These are phyloP conservation scores for Cheirogaleus major DNA, from an alignment of 2,797 vertebrate species.

Conservation along the genomic window DNA sequence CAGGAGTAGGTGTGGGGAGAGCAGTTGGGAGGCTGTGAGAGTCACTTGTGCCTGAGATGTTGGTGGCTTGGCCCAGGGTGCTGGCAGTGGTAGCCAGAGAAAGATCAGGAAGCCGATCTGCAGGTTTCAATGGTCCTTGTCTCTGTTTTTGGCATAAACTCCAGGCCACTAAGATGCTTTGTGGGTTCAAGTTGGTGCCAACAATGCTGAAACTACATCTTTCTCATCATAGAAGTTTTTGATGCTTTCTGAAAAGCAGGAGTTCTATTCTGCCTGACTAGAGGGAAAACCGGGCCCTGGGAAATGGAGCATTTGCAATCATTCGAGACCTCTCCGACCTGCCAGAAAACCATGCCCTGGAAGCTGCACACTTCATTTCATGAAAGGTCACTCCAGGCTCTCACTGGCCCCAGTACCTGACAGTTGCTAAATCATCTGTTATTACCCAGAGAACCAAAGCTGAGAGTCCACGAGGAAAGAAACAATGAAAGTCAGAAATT, in stretches of 20 bases:
- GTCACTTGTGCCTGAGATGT: neutral
- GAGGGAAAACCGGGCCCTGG: neutral
- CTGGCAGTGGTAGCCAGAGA: neutral
- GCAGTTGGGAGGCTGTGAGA: neutral
- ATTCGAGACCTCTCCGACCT: neutral
- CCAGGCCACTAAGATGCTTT: neutral
- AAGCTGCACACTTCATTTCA: neutral
- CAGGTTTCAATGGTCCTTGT: neutral
- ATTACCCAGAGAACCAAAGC: conserved; percentile 48
- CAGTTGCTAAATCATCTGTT: conserved; percentile 57
- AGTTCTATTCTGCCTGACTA: neutral
- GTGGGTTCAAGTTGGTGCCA: neutral
- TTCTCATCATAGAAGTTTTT: neutral
- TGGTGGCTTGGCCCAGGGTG: neutral
- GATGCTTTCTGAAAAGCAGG: neutral
- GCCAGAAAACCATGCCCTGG: neutral
- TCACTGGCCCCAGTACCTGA: neutral
- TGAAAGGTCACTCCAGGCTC: neutral
- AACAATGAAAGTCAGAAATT: neutral
- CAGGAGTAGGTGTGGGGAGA: neutral
- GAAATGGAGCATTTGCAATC: neutral
- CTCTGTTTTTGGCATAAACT: neutral
- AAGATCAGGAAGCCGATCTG: no score
- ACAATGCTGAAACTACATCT: neutral
- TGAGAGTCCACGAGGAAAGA: conserved; percentile 5